These are phyloP conservation scores for Ceuthmochares aereus DNA, from an alignment of 2,113 vertebrate genomes.

Conservation along the genomic window DNA sequence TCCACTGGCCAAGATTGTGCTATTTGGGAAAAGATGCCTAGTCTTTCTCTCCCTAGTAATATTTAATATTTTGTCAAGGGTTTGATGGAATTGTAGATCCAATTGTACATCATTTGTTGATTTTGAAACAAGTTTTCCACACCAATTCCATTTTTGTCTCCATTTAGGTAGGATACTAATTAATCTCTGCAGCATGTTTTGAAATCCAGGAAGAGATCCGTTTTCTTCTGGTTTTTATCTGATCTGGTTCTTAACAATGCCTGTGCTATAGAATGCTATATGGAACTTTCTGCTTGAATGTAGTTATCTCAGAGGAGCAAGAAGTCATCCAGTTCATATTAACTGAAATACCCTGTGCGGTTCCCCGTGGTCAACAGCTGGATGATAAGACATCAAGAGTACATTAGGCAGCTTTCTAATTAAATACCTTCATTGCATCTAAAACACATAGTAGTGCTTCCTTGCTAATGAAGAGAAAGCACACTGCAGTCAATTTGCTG, in stretches of 20 bases:
- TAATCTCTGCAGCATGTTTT: neutral
- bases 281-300: neutral
- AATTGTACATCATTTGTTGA: neutral
- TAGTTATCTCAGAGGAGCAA: neutral
- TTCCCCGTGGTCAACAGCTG: conserved; percentile 14
- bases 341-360: neutral
- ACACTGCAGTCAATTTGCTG: neutral
- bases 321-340: neutral
- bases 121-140: neutral
- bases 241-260: neutral
- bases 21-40: neutral
- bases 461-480: neutral
- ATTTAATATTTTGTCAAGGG: neutral
- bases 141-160: neutral
- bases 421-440: neutral
- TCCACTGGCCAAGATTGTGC: neutral
- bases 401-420: conserved; percentile 31
- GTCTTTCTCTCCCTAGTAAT: neutral
- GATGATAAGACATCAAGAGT: neutral
- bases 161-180: neutral
- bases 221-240: neutral
- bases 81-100: neutral
- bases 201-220: neutral
- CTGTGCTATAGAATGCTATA: neutral
- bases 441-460: neutral